Conservation (phyloP, 2,113 vertebrate genomes). For the Paralichthys olivaceus region DNA sequence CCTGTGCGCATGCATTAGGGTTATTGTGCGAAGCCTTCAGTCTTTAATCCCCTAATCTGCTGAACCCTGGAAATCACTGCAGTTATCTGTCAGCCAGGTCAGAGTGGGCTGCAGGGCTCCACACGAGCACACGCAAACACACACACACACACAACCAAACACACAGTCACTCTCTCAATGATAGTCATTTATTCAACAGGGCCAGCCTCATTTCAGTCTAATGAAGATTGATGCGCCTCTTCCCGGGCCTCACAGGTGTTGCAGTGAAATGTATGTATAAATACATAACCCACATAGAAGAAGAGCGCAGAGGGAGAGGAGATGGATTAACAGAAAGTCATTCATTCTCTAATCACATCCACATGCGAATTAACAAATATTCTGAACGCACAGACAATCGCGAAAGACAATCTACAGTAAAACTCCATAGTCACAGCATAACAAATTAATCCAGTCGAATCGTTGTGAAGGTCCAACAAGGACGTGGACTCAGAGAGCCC, state of each 20-base stretch:
- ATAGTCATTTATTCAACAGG: conserved; percentile 76
- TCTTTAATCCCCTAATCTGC: conserved; percentile 84
- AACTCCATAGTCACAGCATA: conserved; percentile 31
- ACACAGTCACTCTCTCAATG: conserved; percentile 40
- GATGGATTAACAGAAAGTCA: conserved; percentile 29
- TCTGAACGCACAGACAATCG: not conserved
- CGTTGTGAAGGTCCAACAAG: conserved; percentile 63
- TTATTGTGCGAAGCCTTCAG: conserved; percentile 80
- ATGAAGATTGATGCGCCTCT: conserved; percentile 78
- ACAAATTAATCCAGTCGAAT: conserved; percentile 54
- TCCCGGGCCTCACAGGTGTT: conserved; percentile 74
- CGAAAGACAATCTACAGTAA: conserved; percentile 9
- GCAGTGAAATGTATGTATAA: conserved; percentile 69
- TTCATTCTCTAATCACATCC: conserved; percentile 20
- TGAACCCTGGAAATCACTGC: conserved; percentile 82
- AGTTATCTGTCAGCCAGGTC: conserved; percentile 80
- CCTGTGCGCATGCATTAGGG: conserved; percentile 66
- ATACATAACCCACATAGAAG: conserved; percentile 76
- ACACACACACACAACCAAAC: conserved; percentile 3
- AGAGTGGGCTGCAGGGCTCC: conserved; percentile 58
- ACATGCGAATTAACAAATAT: conserved; percentile 25
- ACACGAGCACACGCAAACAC: conserved; percentile 23
- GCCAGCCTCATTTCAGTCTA: conserved; percentile 76
- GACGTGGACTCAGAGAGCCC: conserved; percentile 58
- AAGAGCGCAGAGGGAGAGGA: conserved; percentile 7